Evolutionary conservation across 1,140 invertebrate species (phyloP).

Genomic region (Colletes latitarsis): DNA sequence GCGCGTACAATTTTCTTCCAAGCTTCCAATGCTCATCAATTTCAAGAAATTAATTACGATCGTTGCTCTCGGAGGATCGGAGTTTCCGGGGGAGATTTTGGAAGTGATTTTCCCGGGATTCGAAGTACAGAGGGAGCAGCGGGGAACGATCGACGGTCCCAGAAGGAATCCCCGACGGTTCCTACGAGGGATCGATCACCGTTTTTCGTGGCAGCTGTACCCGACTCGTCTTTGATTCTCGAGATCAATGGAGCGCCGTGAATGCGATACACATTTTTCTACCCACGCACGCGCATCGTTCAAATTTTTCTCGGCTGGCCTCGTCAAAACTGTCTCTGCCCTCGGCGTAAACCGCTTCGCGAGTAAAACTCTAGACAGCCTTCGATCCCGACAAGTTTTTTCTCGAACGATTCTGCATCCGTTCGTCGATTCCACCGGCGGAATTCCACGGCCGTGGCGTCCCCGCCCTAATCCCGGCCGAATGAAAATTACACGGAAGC

Average conservation of each 20-base stretch:
- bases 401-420: too few species aligned
- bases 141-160: background rate
- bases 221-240: conserved; percentile 51
- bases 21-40: too few species aligned
- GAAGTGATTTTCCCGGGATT: background rate
- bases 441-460: background rate
- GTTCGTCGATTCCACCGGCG: background rate
- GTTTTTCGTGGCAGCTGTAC: conserved; percentile 65
- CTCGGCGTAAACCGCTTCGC: background rate
- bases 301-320: conserved; percentile 43
- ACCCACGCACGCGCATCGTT: conserved; percentile 63
- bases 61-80: too few species aligned
- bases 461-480: conserved; percentile 3
- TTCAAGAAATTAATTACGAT: too few species aligned
- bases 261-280: conserved; percentile 66
- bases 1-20: too few species aligned
- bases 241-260: conserved; percentile 61
- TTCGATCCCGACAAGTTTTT: too few species aligned
- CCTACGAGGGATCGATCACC: conserved; percentile 53
- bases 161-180: conserved; percentile 12
- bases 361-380: too few species aligned
- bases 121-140: background rate
- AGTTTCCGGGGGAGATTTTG: too few species aligned
- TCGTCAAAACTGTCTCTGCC: conserved; percentile 22
- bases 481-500: conserved; percentile 41